phyloP scores from a whole-genome alignment of 2,888 invertebrate species.

The Tinea semifulvella region DNA sequence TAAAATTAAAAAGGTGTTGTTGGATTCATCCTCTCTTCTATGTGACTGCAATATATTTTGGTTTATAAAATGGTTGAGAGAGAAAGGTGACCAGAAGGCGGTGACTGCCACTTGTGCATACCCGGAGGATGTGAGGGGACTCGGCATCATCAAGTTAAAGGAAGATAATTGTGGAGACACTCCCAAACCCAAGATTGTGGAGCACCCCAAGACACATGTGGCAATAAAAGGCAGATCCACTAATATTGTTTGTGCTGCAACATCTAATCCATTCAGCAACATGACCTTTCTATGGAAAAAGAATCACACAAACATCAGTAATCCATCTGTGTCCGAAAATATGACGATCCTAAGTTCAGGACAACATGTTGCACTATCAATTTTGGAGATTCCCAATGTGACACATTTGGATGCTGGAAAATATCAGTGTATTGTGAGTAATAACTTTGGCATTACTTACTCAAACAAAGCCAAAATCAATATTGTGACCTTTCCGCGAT shows the following conservation, averaged over 20 bases:
- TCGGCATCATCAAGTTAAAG: slow-evolving; percentile 72
- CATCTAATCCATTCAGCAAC: slow-evolving; percentile 77
- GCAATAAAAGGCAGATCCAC: slow-evolving; percentile 90
- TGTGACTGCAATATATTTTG: slow-evolving; percentile 92
- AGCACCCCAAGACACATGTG: slow-evolving; percentile 82
- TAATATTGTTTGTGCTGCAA: slow-evolving; percentile 82
- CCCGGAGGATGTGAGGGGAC: slow-evolving; percentile 79
- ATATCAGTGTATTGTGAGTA: slow-evolving; percentile 93
- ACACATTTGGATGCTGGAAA: slow-evolving; percentile 84
- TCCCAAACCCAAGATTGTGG: slow-evolving; percentile 85
- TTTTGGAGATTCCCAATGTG: slow-evolving; percentile 77
- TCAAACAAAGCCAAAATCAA: slow-evolving; percentile 86
- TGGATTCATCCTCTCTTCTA: slow-evolving; percentile 79
- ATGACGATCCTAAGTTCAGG: slow-evolving; percentile 59
- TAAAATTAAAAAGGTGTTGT: slow-evolving; percentile 68
- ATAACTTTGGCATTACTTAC: slow-evolving; percentile 89
- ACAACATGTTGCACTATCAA: slow-evolving; percentile 74
- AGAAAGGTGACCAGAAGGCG: slow-evolving; percentile 64
- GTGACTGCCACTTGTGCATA: slow-evolving; percentile 81
- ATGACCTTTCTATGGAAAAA: slow-evolving; percentile 89
- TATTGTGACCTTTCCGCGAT: slow-evolving; percentile 88
- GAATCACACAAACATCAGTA: slow-evolving; percentile 72
- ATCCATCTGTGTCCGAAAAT: slow-evolving; percentile 53
- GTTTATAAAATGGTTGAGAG: slow-evolving; percentile 84
- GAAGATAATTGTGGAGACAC: slow-evolving; percentile 80